A percentile compares a stretch with the other conserved stretches of the same genome.
phyloP scores from a whole-genome alignment of 2,113 vertebrate species.

The Pandion haliaetus region DNA sequence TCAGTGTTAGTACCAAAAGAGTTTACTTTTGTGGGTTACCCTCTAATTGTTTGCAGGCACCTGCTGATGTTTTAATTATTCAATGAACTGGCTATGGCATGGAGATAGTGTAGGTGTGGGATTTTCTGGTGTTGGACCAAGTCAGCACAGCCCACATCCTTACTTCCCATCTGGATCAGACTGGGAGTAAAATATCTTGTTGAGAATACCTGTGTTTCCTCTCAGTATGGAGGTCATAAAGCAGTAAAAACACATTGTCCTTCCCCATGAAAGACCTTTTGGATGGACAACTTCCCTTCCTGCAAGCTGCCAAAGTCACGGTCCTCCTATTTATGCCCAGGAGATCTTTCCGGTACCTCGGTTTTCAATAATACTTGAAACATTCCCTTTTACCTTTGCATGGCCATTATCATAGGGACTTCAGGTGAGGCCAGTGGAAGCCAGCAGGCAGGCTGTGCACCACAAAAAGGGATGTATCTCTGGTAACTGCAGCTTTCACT shows the following conservation, averaged over 20 bases:
- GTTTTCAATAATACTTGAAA: background rate
- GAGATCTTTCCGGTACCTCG: background rate
- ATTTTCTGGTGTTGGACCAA: background rate
- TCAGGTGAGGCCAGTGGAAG: background rate
- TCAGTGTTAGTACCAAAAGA: background rate
- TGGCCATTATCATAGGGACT: background rate
- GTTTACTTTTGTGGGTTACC: background rate
- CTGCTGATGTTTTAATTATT: constrained; percentile 5
- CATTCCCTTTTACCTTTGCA: background rate
- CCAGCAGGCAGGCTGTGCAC: background rate
- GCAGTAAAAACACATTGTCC: background rate
- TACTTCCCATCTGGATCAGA: background rate
- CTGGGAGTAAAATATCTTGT: background rate
- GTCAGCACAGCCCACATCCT: background rate
- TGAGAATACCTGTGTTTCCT: background rate
- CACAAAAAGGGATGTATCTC: background rate
- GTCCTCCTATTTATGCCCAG: background rate
- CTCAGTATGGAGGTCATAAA: background rate
- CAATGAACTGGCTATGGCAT: background rate
- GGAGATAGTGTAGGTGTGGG: background rate
- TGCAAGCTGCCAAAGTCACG: background rate
- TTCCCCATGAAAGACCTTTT: background rate
- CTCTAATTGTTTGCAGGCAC: background rate
- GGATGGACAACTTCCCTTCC: background rate
- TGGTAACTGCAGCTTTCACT: background rate